phyloP scores from a whole-genome alignment of 2,888 invertebrate genomes.

The Podotricha telesiphe region DNA sequence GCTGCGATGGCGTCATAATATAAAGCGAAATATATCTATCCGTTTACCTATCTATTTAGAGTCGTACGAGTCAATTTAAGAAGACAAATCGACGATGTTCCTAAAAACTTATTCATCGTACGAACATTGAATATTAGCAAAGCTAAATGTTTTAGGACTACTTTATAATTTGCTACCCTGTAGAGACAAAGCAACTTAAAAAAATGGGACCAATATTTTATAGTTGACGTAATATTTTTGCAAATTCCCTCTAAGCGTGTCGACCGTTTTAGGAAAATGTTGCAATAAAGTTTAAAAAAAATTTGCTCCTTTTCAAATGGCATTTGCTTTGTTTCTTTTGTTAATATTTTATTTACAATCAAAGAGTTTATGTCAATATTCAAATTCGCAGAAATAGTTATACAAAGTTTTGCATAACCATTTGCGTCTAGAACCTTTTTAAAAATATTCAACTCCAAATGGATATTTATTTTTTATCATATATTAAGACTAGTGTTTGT shows the following conservation, averaged over 20 bases:
- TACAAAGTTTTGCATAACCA: conserved; percentile 64
- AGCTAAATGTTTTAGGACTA: conserved; percentile 47
- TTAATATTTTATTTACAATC: conserved; percentile 57
- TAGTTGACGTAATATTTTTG: conserved; percentile 54
- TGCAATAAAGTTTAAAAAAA: conserved; percentile 52
- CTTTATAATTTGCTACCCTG: conserved; percentile 53
- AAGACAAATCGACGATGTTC: neutral
- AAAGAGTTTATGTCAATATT: conserved; percentile 67
- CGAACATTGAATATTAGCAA: conserved; percentile 31
- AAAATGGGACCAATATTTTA: conserved; percentile 58
- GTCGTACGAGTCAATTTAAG: neutral
- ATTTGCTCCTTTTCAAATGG: conserved; percentile 56
- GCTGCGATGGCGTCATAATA: too few relatives aligned
- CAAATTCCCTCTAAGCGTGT: conserved; percentile 57
- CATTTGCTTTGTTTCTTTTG: conserved; percentile 51
- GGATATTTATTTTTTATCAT: neutral
- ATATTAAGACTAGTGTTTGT: too few relatives aligned
- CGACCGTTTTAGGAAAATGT: conserved; percentile 53
- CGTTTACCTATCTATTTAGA: too few relatives aligned
- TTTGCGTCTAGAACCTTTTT: conserved; percentile 48
- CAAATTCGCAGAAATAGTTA: conserved; percentile 70
- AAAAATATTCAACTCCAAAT: neutral
- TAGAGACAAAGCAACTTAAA: conserved; percentile 51
- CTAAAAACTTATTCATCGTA: conserved; percentile 29
- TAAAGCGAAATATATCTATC: too few relatives aligned